Evolutionary conservation across 2,113 vertebrate species (phyloP).

Genomic region (Upupa epops): DNA sequence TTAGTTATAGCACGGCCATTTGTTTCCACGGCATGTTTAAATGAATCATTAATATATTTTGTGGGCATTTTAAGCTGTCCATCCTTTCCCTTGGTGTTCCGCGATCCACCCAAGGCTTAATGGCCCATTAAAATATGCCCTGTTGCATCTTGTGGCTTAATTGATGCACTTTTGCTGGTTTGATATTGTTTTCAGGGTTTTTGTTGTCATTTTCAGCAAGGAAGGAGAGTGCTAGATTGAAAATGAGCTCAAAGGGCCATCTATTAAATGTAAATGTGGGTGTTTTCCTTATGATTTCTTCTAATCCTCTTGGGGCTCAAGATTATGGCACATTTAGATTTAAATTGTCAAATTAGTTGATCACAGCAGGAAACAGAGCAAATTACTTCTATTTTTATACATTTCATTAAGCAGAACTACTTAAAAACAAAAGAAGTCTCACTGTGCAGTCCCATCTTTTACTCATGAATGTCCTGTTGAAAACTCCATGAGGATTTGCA

Average conservation of each 20-base stretch:
- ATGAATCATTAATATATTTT: conserved; percentile 60
- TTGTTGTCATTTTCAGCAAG: conserved; percentile 49
- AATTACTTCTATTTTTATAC: conserved; percentile 69
- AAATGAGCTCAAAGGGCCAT: conserved; percentile 49
- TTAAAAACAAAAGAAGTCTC: conserved; percentile 22
- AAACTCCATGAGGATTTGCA: conserved; percentile 45
- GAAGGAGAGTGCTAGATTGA: conserved; percentile 35
- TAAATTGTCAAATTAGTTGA: conserved; percentile 65
- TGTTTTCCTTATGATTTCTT: conserved; percentile 30
- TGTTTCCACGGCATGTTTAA: conserved; percentile 34
- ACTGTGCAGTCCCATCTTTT: conserved; percentile 26
- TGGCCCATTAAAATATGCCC: conserved; percentile 53
- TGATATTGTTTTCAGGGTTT: conserved; percentile 45
- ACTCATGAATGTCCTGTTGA: conserved; percentile 33
- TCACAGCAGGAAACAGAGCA: conserved; percentile 65
- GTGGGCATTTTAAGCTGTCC: conserved; percentile 15
- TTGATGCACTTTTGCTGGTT: conserved; percentile 47
- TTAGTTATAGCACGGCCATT: background rate
- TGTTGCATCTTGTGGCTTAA: conserved; percentile 47
- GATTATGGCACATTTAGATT: conserved; percentile 71
- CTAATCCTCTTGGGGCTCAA: conserved; percentile 37
- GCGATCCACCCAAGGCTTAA: conserved; percentile 28
- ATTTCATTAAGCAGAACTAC: conserved; percentile 60
- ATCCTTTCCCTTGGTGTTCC: conserved; percentile 41
- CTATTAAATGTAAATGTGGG: conserved; percentile 49